Evolutionary conservation across 2,888 invertebrate genomes (phyloP), one percentile per base, ranked within the genome.

Genomic region (Caenorhabditis afra): DNA sequence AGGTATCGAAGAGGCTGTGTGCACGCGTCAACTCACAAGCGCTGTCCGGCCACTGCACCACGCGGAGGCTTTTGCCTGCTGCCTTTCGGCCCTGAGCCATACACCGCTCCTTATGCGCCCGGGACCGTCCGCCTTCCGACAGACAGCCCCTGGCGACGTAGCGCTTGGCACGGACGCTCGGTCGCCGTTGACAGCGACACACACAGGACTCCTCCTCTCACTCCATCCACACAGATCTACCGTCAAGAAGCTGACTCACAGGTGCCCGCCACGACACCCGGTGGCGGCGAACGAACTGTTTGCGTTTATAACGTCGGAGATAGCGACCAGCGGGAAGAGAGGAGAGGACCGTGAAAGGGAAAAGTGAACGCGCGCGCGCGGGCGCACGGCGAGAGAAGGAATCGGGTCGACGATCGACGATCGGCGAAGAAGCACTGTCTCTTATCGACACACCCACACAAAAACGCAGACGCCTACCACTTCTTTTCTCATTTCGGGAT

Each of bases 51-150:
- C 49, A 49, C 49, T 49, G 49, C 49, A 49, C 49, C 49, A 20
- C 49, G 49, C 49, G 49, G 49, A 49, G 49, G 49, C 22, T 49
- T 49, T 49, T 49, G 49, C 49, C 49, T 49, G 49, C 49, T 49
- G 49, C 49, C 49, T 49, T 49, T 49, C 49, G 49, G 49, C 49
- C 49, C 49, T 49, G 49, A 49, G 49, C 49, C 49, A n/a, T 49
- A 22, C 49, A 49, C 49, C 49, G 20, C 49, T 49, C 49, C 49
- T 49, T 49, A 49, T 49, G 49, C 49, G 49, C 49, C 49, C 49
- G 49, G 49, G 49, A 49, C 49, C 49, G 20, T 11, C 49, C 49
- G 49, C 20, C 49, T 49, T 49, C 49, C 49, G 49, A 49, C 49
- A 22, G 22, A 49, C 20, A 20, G 22, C 49, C 49, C 49, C 49